These are phyloP conservation scores for Tragulus kanchil DNA, from an alignment of 2,113 vertebrate species.

Conservation along the genomic window DNA sequence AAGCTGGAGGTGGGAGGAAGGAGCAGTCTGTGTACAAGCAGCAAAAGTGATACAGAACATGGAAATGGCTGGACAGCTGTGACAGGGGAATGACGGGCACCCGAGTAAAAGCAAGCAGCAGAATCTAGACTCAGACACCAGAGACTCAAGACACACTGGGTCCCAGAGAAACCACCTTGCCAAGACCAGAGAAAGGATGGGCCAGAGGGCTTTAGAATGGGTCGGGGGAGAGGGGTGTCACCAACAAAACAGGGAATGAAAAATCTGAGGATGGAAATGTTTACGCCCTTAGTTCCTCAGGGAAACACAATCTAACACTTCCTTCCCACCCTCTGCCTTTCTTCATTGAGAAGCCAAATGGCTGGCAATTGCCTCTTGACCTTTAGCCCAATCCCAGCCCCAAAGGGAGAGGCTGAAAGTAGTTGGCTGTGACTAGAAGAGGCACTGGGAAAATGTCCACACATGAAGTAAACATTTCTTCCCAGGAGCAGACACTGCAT, in stretches of 20 bases:
- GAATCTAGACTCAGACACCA: background rate
- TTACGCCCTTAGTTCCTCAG: background rate
- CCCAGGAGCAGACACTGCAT: background rate
- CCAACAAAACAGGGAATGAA: background rate
- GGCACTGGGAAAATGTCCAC: slow-evolving; percentile 26
- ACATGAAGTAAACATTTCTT: slow-evolving; percentile 8
- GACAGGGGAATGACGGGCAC: background rate
- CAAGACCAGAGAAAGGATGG: background rate
- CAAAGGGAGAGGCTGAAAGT: slow-evolving; percentile 56
- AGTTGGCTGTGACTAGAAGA: slow-evolving; percentile 42
- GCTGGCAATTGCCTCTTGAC: slow-evolving; percentile 70
- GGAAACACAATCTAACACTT: slow-evolving; percentile 48
- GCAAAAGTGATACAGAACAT: background rate
- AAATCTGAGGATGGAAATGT: slow-evolving; percentile 6
- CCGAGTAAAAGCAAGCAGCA: background rate
- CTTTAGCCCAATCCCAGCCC: slow-evolving; percentile 60
- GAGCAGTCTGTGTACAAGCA: background rate
- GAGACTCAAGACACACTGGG: background rate
- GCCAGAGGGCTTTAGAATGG: background rate
- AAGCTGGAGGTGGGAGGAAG: background rate
- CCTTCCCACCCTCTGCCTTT: slow-evolving; percentile 12
- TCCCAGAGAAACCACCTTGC: background rate
- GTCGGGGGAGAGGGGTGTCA: background rate
- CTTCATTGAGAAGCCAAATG: slow-evolving; percentile 67
- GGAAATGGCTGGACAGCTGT: background rate